Percentiles rank a stretch among this genome's conserved stretches.
These are phyloP conservation scores for Busseola fusca DNA, from an alignment of 2,888 invertebrate genomes.

Conservation along the genomic window DNA sequence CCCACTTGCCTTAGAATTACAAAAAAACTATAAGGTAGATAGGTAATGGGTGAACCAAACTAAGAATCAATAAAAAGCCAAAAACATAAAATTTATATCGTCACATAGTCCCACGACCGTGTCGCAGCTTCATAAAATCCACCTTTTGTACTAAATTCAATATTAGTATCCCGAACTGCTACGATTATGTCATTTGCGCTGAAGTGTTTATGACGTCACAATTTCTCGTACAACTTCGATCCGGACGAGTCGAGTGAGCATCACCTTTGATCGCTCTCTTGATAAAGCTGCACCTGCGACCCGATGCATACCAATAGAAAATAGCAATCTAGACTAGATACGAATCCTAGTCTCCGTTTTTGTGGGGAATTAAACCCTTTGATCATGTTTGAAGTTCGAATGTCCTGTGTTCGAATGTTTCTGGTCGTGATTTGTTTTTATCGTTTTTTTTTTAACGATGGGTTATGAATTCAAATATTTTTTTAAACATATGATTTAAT, in stretches of 20 bases:
- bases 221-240: constrained; percentile 32
- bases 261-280: constrained; percentile 58
- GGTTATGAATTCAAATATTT: neutral
- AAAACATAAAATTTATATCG: neutral
- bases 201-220: constrained; percentile 44
- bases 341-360: constrained; percentile 22
- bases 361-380: constrained; percentile 30
- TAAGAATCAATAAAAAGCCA: neutral
- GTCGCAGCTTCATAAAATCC: constrained; percentile 2
- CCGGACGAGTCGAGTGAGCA: constrained; percentile 46
- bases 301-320: constrained; percentile 50
- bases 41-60: neutral
- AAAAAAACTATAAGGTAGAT: neutral
- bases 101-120: neutral
- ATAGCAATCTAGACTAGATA: constrained; percentile 42
- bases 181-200: constrained; percentile 39
- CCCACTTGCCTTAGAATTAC: neutral
- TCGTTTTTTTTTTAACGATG: neutral
- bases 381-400: constrained; percentile 15
- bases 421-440: neutral
- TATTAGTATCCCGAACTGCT: constrained; percentile 8
- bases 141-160: constrained; percentile 31
- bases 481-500: neutral
- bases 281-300: constrained; percentile 49
- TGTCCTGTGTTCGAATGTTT: neutral